Evolutionary conservation across 2,797 vertebrate species (phyloP).

Genomic region (Neoniphon sammara): DNA sequence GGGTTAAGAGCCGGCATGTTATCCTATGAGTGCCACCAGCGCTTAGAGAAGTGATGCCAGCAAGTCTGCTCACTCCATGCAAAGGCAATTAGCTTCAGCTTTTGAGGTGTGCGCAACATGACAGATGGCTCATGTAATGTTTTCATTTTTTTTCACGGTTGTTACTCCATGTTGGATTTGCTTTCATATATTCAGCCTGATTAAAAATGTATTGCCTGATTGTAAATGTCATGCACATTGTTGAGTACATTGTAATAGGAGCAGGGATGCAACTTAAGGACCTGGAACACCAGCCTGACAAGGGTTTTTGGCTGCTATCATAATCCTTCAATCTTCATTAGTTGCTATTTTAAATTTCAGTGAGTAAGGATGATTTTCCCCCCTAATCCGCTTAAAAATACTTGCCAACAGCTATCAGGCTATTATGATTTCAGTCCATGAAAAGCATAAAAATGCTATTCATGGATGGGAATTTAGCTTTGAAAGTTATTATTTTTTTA

Average conservation of each 20-base stretch:
- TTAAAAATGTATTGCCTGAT: background rate
- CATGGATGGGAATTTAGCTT: no score
- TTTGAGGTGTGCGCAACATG: background rate
- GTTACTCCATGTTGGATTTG: background rate
- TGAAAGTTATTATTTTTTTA: background rate
- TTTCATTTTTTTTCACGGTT: no score
- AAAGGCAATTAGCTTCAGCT: background rate
- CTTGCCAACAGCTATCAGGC: background rate
- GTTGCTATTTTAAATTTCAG: background rate
- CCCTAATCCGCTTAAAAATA: background rate
- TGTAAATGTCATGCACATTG: background rate
- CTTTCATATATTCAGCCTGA: background rate
- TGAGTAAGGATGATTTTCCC: background rate
- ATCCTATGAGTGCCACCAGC: slow-evolving; percentile 36
- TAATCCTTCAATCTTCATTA: background rate
- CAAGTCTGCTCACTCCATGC: slow-evolving; percentile 9
- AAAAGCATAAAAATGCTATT: background rate
- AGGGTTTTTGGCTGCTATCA: background rate
- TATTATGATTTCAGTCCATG: background rate
- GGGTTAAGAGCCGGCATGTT: slow-evolving; percentile 39
- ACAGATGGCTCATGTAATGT: background rate
- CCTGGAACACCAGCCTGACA: background rate
- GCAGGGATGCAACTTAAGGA: background rate
- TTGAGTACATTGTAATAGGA: slow-evolving; percentile 2
- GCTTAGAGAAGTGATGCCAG: background rate